Evolutionary conservation across 37 sponge, comb jelly and placozoan species (phyloP).

Genomic region (Amphimedon queenslandica): DNA sequence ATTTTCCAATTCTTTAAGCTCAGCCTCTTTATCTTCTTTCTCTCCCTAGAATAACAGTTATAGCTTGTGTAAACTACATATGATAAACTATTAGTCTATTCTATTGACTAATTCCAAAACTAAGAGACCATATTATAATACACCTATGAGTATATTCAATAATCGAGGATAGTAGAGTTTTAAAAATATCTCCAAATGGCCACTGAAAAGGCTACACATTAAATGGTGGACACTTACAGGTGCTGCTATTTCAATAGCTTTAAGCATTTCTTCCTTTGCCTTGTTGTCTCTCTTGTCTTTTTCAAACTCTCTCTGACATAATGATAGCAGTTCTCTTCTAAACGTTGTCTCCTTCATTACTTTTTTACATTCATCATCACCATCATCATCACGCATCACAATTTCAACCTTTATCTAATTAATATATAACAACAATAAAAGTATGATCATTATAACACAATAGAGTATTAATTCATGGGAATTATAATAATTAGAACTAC

Average conservation of each 20-base stretch:
- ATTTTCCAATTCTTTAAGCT: slow-evolving; percentile 15
- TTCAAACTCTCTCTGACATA: slow-evolving; percentile 56
- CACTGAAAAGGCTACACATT: too few relatives aligned
- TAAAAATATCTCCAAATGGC: too few relatives aligned
- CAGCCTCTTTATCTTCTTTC: slow-evolving; percentile 12
- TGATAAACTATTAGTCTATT: not conserved
- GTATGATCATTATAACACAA: too few relatives aligned
- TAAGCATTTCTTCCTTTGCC: slow-evolving; percentile 2
- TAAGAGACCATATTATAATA: not conserved
- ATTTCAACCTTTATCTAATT: not conserved
- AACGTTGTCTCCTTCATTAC: slow-evolving; percentile 22
- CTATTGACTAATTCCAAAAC: not conserved
- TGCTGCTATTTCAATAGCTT: slow-evolving; percentile 15
- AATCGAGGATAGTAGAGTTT: not conserved
- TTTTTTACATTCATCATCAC: not conserved
- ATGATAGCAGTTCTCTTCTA: slow-evolving; percentile 23
- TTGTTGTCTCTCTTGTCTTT: slow-evolving; percentile 45
- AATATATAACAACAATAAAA: not conserved
- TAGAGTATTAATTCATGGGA: too few relatives aligned
- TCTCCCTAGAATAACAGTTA: slow-evolving; percentile 16
- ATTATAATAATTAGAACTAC: not conserved
- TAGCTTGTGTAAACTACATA: not conserved
- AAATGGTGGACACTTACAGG: too few relatives aligned
- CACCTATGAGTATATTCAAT: not conserved
- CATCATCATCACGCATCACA: not conserved